phyloP scores from a whole-genome alignment of 2,113 vertebrate genomes.

The Boulengeromyrus knoepffleri region DNA sequence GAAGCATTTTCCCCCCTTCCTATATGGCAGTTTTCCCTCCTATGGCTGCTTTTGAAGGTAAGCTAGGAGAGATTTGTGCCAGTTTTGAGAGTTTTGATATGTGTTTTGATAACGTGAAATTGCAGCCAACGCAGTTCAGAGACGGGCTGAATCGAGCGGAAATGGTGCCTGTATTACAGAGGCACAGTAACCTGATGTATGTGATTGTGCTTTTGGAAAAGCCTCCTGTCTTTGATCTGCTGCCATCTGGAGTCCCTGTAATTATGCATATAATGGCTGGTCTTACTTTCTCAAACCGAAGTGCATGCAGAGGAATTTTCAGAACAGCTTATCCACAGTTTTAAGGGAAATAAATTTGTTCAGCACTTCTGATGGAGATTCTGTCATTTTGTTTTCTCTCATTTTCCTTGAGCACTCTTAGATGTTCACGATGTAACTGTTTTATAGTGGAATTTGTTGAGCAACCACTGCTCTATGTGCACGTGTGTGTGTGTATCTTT shows the following conservation, averaged over 20 bases:
- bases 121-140: background rate
- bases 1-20: background rate
- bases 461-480: background rate
- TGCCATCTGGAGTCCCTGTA: conserved; percentile 6
- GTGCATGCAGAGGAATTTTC: background rate
- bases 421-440: background rate
- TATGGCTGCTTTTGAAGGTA: background rate
- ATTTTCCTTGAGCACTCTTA: background rate
- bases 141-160: background rate
- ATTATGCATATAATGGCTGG: background rate
- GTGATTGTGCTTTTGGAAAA: conserved; percentile 11
- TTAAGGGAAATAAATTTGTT: background rate
- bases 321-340: background rate
- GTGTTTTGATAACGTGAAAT: background rate
- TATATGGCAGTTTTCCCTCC: background rate
- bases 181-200: background rate
- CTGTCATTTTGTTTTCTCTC: background rate
- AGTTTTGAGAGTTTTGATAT: background rate
- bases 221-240: background rate
- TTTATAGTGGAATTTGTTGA: background rate
- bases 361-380: background rate
- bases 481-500: background rate
- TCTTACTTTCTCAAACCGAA: background rate
- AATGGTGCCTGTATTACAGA: background rate
- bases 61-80: background rate